Percentiles rank a stretch among this genome's conserved stretches.
Conservation (phyloP, 1,140 invertebrate species). For the Acromyrmex echinatior region DNA sequence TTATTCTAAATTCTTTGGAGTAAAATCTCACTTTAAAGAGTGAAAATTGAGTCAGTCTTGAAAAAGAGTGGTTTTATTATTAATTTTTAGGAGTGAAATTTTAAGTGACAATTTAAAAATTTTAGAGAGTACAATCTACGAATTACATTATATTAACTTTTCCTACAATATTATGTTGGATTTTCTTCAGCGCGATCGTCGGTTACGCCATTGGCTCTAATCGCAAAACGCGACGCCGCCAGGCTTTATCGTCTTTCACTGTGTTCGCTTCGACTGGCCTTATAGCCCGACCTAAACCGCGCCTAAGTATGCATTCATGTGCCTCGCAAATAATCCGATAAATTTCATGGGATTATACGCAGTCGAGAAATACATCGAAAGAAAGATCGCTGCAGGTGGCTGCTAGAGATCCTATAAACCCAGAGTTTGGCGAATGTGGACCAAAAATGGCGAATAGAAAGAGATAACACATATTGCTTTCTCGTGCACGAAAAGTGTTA, state of each 20-base stretch:
- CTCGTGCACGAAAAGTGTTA: no score
- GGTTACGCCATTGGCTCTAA: conserved; percentile 32
- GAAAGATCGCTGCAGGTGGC: conserved; percentile 50
- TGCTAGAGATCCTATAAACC: background rate
- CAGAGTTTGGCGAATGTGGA: no score
- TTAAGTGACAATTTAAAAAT: no score
- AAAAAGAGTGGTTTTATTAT: no score
- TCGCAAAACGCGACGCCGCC: conserved; percentile 22
- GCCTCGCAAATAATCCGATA: conserved; percentile 44
- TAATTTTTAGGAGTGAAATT: no score
- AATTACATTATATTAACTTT: background rate
- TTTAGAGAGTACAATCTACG: no score
- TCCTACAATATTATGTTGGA: background rate
- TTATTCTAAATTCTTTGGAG: background rate
- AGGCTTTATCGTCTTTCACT: conserved; percentile 37
- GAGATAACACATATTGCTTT: no score
- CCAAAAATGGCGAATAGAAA: no score
- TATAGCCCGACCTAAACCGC: conserved; percentile 57
- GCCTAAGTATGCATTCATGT: conserved; percentile 42
- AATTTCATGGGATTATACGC: conserved; percentile 24
- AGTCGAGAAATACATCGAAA: background rate
- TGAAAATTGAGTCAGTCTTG: no score
- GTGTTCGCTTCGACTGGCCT: conserved; percentile 40
- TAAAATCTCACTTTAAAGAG: no score
- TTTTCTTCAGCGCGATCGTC: background rate